A percentile compares a stretch with the other conserved stretches of the same genome.
phyloP scores from a whole-genome alignment of 2,113 vertebrate genomes.

The Gopherus evgoodei region DNA sequence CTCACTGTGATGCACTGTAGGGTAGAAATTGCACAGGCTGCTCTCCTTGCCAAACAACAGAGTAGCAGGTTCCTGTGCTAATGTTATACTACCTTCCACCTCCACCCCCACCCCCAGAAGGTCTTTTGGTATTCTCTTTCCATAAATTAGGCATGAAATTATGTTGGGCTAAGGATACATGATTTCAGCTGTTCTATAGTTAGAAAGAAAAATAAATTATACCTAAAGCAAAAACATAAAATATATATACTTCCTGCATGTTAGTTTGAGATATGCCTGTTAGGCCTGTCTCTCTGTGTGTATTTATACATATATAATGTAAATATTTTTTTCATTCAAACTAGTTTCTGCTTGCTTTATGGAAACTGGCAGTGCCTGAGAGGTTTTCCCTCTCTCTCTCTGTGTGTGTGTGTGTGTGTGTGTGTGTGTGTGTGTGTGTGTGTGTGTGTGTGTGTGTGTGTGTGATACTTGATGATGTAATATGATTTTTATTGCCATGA shows the following conservation, averaged over 20 bases:
- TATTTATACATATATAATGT: not conserved
- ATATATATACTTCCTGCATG: conserved; percentile 63
- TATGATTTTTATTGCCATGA: not conserved
- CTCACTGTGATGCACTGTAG: conserved; percentile 67
- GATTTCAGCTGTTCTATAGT: conserved; percentile 74
- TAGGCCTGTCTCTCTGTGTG: not conserved
- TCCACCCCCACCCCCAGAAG: conserved; percentile 53
- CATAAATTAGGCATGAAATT: conserved; percentile 78
- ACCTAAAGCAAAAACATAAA: conserved; percentile 60
- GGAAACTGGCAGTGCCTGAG: not conserved
- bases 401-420: not conserved
- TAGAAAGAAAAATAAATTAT: conserved; percentile 66
- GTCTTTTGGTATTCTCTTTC: conserved; percentile 68
- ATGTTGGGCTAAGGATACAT: conserved; percentile 68
- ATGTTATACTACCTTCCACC: conserved; percentile 59
- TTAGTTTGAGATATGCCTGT: conserved; percentile 62
- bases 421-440: too few species aligned
- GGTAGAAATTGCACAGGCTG: conserved; percentile 60
- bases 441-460: not conserved
- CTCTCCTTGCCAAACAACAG: conserved; percentile 59
- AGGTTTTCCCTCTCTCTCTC: not conserved
- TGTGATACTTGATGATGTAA: not conserved
- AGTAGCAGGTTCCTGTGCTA: conserved; percentile 60
- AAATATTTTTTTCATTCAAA: not conserved
- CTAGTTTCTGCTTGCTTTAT: conserved; percentile 1